These are phyloP conservation scores for Drosophila ironensis DNA, from an alignment of 1,140 invertebrate species.

Conservation along the genomic window DNA sequence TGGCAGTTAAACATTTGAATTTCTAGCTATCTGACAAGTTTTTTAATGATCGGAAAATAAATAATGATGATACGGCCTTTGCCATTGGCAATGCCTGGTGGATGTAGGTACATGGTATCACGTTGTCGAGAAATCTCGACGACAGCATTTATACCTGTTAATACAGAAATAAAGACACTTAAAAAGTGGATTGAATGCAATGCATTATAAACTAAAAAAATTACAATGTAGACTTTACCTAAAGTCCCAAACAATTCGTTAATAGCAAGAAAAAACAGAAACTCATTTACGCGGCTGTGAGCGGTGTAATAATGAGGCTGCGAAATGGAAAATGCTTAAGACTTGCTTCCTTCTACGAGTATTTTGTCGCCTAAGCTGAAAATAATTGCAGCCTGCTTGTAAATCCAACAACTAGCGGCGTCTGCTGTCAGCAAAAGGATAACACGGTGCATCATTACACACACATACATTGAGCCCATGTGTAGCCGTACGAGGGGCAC, in stretches of 20 bases:
- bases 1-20: too few relatives aligned
- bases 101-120: too few relatives aligned
- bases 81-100: too few relatives aligned
- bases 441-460: slow-evolving; percentile 74
- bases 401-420: slow-evolving; percentile 65
- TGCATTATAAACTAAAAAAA: too few relatives aligned
- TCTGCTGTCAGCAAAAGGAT: slow-evolving; percentile 69
- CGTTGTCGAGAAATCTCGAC: too few relatives aligned
- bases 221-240: too few relatives aligned
- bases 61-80: too few relatives aligned
- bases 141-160: too few relatives aligned
- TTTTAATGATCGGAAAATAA: too few relatives aligned
- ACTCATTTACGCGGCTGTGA: slow-evolving; percentile 56
- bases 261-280: slow-evolving; percentile 36
- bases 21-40: too few relatives aligned
- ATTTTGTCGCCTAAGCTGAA: slow-evolving; percentile 82
- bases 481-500: not conserved
- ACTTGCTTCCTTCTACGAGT: slow-evolving; percentile 81
- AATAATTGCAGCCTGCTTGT: slow-evolving; percentile 81
- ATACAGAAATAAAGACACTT: too few relatives aligned
- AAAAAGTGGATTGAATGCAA: too few relatives aligned
- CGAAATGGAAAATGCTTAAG: slow-evolving; percentile 69
- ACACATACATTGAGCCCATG: slow-evolving; percentile 12
- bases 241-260: slow-evolving; percentile 5
- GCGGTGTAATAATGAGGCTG: slow-evolving; percentile 58